phyloP scores from a whole-genome alignment of 2,113 vertebrate species.

The Actinemys pallida region DNA sequence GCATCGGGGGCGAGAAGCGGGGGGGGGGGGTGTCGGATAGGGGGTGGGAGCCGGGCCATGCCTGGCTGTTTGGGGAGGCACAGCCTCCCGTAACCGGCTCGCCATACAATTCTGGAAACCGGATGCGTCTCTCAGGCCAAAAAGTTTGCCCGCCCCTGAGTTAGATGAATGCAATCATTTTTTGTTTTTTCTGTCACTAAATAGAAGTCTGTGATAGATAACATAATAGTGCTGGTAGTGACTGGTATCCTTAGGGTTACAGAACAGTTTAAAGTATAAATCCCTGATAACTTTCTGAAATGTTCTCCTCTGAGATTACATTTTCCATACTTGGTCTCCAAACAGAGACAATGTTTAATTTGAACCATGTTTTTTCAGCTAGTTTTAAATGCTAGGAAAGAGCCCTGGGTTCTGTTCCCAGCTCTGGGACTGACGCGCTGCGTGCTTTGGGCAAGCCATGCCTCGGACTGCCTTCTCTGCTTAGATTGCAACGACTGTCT shows the following conservation, averaged over 20 bases:
- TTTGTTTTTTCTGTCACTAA: background rate
- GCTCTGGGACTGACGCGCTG: background rate
- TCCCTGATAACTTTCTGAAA: background rate
- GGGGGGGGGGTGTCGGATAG: no score
- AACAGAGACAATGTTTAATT: background rate
- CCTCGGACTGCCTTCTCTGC: background rate
- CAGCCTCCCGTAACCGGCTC: no score
- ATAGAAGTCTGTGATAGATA: background rate
- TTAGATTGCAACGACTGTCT: background rate
- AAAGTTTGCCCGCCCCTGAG: background rate
- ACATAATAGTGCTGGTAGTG: background rate
- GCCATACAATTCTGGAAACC: no score
- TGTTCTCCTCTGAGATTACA: background rate
- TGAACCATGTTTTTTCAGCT: rapidly evolving
- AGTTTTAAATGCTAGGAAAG: background rate
- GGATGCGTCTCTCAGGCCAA: no score
- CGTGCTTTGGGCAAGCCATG: background rate
- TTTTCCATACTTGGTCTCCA: background rate
- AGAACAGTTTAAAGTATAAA: background rate
- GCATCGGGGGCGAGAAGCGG: no score
- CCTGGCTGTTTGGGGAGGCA: no score
- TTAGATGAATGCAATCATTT: conserved; percentile 46
- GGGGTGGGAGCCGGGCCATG: no score
- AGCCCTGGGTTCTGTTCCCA: background rate
- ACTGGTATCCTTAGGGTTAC: background rate